phyloP scores from a whole-genome alignment of 2,113 vertebrate species.

The Asarcornis scutulata region DNA sequence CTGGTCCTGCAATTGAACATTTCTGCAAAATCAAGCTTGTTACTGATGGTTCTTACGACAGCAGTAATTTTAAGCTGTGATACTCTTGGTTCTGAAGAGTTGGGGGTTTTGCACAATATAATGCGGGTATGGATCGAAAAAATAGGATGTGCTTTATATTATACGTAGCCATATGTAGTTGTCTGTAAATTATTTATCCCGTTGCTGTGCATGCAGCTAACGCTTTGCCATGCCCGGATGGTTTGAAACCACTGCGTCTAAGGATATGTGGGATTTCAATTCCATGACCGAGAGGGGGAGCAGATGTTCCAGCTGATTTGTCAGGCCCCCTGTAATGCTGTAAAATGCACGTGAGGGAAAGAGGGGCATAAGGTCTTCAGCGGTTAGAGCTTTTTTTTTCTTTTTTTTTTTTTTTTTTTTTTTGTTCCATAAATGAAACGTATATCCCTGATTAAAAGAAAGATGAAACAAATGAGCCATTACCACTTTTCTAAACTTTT shows the following conservation, averaged over 20 bases:
- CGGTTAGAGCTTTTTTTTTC: neutral
- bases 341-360: neutral
- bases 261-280: neutral
- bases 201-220: neutral
- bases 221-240: neutral
- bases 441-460: neutral
- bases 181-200: neutral
- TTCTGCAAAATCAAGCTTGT: neutral
- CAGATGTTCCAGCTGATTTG: neutral
- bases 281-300: neutral
- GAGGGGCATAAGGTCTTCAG: neutral
- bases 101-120: neutral
- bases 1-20: neutral
- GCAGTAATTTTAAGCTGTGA: neutral
- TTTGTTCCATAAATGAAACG: neutral
- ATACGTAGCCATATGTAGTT: neutral
- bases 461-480: neutral
- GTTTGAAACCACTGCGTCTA: neutral
- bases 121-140: fast-evolving
- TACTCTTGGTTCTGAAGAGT: neutral
- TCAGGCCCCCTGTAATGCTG: neutral
- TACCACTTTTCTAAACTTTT: neutral
- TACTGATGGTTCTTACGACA: neutral
- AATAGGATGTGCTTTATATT: neutral
- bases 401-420: too few relatives aligned